These are phyloP conservation scores for Nothocercus nigrocapillus DNA, from an alignment of 2,113 vertebrate genomes.

Conservation along the genomic window DNA sequence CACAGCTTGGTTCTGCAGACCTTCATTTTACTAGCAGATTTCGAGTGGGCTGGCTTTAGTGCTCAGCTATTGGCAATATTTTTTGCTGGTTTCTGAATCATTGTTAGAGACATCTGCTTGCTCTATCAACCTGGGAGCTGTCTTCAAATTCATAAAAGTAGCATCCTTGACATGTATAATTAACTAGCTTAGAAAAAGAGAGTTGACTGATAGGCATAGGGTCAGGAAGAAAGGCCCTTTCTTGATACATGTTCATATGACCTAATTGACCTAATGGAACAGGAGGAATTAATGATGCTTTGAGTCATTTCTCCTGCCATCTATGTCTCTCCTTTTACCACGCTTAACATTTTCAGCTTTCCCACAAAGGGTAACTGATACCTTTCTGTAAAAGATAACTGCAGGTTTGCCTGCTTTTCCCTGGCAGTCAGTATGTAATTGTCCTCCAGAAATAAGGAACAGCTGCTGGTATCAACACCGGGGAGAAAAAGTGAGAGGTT, in stretches of 20 bases:
- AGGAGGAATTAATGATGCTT: background rate
- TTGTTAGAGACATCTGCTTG: background rate
- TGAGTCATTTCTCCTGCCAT: background rate
- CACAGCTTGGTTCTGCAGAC: background rate
- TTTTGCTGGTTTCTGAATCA: constrained; percentile 12
- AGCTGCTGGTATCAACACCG: background rate
- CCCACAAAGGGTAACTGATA: background rate
- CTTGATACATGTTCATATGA: background rate
- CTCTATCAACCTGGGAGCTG: background rate
- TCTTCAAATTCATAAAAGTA: background rate
- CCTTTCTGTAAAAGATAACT: background rate
- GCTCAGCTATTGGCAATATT: background rate
- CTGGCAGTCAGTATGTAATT: background rate
- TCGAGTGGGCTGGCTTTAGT: background rate
- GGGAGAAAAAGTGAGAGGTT: background rate
- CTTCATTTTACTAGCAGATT: background rate
- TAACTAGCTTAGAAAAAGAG: background rate
- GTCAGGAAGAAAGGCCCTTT: background rate
- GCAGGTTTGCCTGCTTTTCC: background rate
- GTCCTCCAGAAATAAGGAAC: background rate
- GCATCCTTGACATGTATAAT: background rate
- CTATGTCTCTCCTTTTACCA: background rate
- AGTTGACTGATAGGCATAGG: background rate
- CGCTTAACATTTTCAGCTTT: background rate
- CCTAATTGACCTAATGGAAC: background rate